Conservation (phyloP, 2,888 invertebrate genomes). For the Zhengitettix transpicula region DNA sequence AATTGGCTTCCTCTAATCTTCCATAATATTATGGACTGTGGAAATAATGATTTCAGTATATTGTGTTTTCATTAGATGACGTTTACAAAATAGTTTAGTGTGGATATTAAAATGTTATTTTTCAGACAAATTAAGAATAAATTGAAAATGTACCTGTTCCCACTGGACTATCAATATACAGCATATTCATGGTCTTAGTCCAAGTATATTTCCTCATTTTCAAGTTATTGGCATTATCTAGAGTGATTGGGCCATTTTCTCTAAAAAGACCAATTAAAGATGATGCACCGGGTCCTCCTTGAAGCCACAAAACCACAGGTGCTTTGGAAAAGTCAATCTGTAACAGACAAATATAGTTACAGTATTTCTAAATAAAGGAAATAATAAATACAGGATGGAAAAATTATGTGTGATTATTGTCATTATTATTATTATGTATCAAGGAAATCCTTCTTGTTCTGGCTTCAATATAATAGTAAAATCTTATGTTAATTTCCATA, state of each 20-base stretch:
- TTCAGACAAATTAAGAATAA: not conserved
- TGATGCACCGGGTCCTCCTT: constrained; percentile 71
- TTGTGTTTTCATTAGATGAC: too few relatives aligned
- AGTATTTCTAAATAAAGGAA: too few relatives aligned
- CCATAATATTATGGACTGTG: too few relatives aligned
- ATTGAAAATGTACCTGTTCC: constrained; percentile 37
- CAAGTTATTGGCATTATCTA: constrained; percentile 32
- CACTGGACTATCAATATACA: constrained; percentile 88
- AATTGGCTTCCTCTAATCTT: too few relatives aligned
- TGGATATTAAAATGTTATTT: not conserved
- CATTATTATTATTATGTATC: too few relatives aligned
- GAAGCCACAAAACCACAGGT: constrained; percentile 68
- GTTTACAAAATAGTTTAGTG: too few relatives aligned
- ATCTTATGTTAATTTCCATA: too few relatives aligned
- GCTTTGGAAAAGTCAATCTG: constrained; percentile 24
- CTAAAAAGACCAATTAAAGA: constrained; percentile 66
- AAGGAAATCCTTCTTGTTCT: too few relatives aligned
- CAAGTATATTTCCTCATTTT: constrained; percentile 57
- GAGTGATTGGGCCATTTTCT: constrained; percentile 64
- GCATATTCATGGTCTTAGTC: constrained; percentile 58
- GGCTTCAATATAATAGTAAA: too few relatives aligned
- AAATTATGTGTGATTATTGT: too few relatives aligned
- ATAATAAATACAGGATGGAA: too few relatives aligned
- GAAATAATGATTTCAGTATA: too few relatives aligned
- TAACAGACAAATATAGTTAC: not conserved